Evolutionary conservation across 2,888 invertebrate genomes (phyloP).

Genomic region (Tipula confusa): DNA sequence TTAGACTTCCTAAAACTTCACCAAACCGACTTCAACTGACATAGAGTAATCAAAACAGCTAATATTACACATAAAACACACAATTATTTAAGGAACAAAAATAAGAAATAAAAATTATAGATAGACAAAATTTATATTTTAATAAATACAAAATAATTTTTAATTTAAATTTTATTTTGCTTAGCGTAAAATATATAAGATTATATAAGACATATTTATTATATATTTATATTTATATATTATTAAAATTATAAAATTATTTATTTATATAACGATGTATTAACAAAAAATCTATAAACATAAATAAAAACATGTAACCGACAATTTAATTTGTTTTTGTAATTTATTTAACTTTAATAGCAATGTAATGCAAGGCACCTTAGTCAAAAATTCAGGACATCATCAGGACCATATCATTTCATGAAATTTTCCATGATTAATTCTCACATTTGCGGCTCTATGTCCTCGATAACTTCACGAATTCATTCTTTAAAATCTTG

Average conservation of each 20-base stretch:
- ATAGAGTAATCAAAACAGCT: neutral
- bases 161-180: conserved; percentile 26
- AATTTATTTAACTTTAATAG: too few species aligned
- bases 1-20: neutral
- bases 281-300: neutral
- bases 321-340: neutral
- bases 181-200: conserved; percentile 27
- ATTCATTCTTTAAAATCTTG: too few species aligned
- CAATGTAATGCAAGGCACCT: too few species aligned
- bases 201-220: neutral
- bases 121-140: conserved; percentile 28
- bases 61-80: neutral
- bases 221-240: neutral
- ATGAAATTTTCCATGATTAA: too few species aligned
- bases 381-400: too few species aligned
- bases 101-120: too few species aligned
- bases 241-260: neutral
- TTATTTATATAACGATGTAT: neutral
- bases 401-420: too few species aligned
- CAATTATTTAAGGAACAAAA: neutral
- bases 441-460: too few species aligned
- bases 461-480: too few species aligned
- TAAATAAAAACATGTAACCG: neutral
- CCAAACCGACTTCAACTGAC: neutral
- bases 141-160: neutral